A percentile compares a stretch with the other conserved stretches of the same genome.
phyloP scores from a whole-genome alignment of 1,140 invertebrate genomes.

The Tribolium castaneum region DNA sequence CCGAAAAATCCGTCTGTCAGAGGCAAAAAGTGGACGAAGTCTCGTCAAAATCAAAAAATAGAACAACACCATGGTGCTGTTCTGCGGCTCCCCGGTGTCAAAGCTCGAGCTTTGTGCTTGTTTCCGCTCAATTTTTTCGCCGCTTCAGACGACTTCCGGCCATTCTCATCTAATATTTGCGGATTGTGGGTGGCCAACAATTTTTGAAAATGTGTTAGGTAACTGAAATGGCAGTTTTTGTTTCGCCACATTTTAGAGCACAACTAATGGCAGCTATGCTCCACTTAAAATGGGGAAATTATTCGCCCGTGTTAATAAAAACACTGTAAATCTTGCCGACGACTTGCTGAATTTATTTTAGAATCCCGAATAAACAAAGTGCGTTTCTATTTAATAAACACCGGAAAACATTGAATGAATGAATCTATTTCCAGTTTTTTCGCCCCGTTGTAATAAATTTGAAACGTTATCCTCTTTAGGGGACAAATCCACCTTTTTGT shows the following conservation, averaged over 20 bases:
- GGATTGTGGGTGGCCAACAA: too few species aligned
- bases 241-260: neutral
- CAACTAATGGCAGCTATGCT: constrained; percentile 2
- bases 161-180: neutral
- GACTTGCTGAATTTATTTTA: constrained; percentile 8
- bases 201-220: too few species aligned
- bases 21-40: too few species aligned
- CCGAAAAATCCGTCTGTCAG: too few species aligned
- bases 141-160: neutral
- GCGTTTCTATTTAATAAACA: neutral
- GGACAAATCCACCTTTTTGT: constrained; percentile 12
- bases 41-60: too few species aligned
- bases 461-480: neutral
- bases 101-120: too few species aligned
- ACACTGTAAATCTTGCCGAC: constrained; percentile 1
- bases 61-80: too few species aligned
- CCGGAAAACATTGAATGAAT: constrained; percentile 15
- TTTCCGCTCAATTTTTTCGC: too few species aligned
- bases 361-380: constrained; percentile 10
- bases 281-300: constrained; percentile 13
- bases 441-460: neutral
- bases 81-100: too few species aligned
- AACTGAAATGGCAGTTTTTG: neutral
- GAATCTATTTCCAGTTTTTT: neutral
- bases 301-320: constrained; percentile 2